phyloP scores from a whole-genome alignment of 2,888 invertebrate species.

The Carpatolechia fugitivella region DNA sequence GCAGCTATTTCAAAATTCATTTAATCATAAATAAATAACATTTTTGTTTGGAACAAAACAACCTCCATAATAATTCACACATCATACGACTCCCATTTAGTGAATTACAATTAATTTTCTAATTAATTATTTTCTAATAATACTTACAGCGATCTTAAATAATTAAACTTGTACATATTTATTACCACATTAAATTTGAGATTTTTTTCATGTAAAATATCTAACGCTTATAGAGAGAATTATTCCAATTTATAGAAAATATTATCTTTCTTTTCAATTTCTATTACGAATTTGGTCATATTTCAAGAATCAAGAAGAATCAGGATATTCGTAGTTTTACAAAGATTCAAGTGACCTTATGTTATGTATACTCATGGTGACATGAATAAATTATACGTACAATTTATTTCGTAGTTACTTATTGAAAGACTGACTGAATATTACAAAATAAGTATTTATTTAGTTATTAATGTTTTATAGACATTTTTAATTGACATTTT shows the following conservation, averaged over 20 bases:
- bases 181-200: constrained; percentile 77
- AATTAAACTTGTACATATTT: constrained; percentile 74
- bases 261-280: constrained; percentile 38
- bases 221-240: constrained; percentile 73
- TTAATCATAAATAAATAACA: constrained; percentile 80
- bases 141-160: constrained; percentile 76
- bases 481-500: constrained; percentile 39
- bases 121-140: constrained; percentile 72
- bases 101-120: constrained; percentile 74
- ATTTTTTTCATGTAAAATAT: constrained; percentile 70
- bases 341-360: neutral
- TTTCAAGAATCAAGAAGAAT: neutral
- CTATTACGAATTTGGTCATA: constrained; percentile 55
- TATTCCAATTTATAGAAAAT: constrained; percentile 59
- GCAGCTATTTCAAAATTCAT: constrained; percentile 73
- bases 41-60: constrained; percentile 79
- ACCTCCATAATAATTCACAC: constrained; percentile 77
- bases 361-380: too few relatives aligned
- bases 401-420: too few relatives aligned
- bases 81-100: constrained; percentile 72
- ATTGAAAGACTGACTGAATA: too few relatives aligned
- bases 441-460: too few relatives aligned
- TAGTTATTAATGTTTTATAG: constrained; percentile 1
- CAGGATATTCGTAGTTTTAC: neutral
- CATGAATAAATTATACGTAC: too few relatives aligned